Evolutionary conservation across 2,113 vertebrate species (phyloP).

Genomic region (Pluvianellus socialis): DNA sequence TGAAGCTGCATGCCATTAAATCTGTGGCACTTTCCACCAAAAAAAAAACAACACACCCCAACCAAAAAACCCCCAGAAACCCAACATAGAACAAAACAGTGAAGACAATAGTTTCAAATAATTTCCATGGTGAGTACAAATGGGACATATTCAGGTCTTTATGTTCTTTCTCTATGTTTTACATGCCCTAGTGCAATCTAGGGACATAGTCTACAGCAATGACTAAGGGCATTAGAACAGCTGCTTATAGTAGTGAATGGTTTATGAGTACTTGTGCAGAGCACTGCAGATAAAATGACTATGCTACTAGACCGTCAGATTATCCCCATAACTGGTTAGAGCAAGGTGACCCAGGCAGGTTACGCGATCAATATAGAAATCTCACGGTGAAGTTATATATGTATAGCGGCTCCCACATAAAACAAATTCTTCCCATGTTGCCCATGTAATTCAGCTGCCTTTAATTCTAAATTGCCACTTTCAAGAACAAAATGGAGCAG

Average conservation of each 20-base stretch:
- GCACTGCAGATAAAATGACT: neutral
- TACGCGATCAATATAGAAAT: neutral
- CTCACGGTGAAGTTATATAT: neutral
- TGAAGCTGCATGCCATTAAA: neutral
- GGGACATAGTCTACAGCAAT: neutral
- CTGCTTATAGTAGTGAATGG: neutral
- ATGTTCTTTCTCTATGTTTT: neutral
- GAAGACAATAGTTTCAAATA: neutral
- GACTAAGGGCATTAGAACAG: neutral
- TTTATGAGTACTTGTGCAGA: neutral
- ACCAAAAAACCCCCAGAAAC: too few species aligned
- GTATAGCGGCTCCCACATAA: conserved; percentile 1
- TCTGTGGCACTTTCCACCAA: neutral
- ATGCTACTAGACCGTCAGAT: neutral
- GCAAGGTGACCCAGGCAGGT: conserved; percentile 17
- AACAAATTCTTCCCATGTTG: conserved; percentile 20
- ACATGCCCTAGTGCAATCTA: neutral
- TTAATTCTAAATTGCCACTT: conserved; percentile 47
- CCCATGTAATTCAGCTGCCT: conserved; percentile 35
- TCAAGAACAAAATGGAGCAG: conserved; percentile 15
- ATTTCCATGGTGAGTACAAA: neutral
- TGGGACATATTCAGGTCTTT: neutral
- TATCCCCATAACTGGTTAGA: neutral
- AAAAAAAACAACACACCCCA: too few species aligned
- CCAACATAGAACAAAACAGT: neutral